phyloP scores from a whole-genome alignment of 2,113 vertebrate species.

The Pan paniscus region DNA sequence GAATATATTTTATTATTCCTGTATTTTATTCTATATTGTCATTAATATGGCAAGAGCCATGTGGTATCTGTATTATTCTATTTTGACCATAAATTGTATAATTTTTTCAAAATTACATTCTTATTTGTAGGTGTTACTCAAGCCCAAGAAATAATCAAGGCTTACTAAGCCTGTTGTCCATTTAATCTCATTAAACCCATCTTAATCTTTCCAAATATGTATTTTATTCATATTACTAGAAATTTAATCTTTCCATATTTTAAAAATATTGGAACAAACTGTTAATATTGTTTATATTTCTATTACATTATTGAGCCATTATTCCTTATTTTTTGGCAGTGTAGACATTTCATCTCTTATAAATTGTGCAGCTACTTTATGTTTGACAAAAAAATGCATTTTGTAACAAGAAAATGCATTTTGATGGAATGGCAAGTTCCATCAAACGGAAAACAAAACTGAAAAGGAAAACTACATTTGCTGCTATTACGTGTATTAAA shows the following conservation, averaged over 20 bases:
- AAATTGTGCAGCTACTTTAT: neutral
- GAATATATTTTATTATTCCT: neutral
- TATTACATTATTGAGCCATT: neutral
- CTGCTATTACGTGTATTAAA: neutral
- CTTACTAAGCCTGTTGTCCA: neutral
- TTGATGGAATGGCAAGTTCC: neutral
- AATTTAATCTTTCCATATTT: neutral
- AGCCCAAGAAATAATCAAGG: neutral
- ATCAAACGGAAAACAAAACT: neutral
- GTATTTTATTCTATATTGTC: neutral
- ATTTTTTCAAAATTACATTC: neutral
- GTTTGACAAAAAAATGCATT: slow-evolving; percentile 26
- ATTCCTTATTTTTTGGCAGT: neutral
- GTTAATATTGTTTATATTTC: neutral
- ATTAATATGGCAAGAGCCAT: neutral
- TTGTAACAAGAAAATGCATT: neutral
- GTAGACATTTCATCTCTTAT: neutral
- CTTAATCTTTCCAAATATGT: neutral
- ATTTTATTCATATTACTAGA: neutral
- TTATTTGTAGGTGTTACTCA: neutral
- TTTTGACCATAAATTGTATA: neutral
- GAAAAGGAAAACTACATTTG: neutral
- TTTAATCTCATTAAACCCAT: neutral
- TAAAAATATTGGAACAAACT: neutral
- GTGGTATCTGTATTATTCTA: neutral